These are phyloP conservation scores for Thamnophis sirtalis DNA, from an alignment of 2,113 vertebrate genomes.

Conservation along the genomic window DNA sequence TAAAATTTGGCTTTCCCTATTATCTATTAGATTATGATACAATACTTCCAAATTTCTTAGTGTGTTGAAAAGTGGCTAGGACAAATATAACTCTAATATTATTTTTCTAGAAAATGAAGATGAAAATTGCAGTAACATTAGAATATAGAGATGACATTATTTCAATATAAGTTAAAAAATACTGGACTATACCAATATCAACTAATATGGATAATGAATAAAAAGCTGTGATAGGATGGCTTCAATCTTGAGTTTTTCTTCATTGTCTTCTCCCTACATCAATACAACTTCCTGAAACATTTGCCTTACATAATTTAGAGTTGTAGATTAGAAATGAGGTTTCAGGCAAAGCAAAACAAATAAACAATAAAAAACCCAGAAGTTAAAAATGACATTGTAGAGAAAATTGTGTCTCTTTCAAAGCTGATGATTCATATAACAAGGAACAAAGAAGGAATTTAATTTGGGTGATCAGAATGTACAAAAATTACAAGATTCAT, in stretches of 20 bases:
- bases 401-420: not conserved
- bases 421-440: fast-evolving
- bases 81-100: not conserved
- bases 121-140: not conserved
- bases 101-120: not conserved
- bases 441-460: not conserved
- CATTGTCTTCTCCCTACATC: not conserved
- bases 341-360: not conserved
- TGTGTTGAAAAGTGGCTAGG: not conserved
- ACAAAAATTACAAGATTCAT: conserved; percentile 6
- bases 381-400: not conserved
- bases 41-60: not conserved
- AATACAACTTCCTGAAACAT: not conserved
- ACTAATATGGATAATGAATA: not conserved
- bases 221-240: not conserved
- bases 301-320: not conserved
- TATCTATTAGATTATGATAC: not conserved
- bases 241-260: not conserved
- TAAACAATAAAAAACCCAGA: not conserved
- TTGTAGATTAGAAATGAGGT: not conserved
- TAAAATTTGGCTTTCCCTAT: not conserved
- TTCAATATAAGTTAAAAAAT: not conserved
- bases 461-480: not conserved
- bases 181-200: not conserved
- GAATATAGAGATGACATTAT: not conserved